These are phyloP conservation scores for Triplophysa dalaica DNA, from an alignment of 2,113 vertebrate species.

Conservation along the genomic window DNA sequence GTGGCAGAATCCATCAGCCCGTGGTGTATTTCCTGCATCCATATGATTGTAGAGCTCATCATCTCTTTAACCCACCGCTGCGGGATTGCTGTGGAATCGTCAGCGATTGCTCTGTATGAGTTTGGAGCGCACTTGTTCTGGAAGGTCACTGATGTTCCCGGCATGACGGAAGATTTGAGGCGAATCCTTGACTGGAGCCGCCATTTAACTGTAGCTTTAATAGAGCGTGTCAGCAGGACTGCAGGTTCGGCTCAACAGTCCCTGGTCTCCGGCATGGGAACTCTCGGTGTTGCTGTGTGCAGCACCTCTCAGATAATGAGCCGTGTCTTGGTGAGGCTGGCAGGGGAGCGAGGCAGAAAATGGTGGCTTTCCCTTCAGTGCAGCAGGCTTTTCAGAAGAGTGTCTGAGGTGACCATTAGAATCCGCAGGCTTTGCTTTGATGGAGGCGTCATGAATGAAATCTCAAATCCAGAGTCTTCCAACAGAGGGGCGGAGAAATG, in stretches of 20 bases:
- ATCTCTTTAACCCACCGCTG: conserved; percentile 78
- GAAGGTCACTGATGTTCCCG: conserved; percentile 72
- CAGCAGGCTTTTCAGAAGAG: conserved; percentile 70
- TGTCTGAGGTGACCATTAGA: conserved; percentile 56
- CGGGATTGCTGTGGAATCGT: conserved; percentile 77
- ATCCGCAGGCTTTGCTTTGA: conserved; percentile 61
- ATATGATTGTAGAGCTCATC: conserved; percentile 83
- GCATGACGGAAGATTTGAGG: conserved; percentile 68
- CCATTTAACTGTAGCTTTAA: conserved; percentile 58
- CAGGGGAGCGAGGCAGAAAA: conserved; percentile 64
- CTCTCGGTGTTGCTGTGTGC: conserved; percentile 71
- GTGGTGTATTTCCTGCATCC: conserved; percentile 82
- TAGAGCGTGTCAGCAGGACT: conserved; percentile 60
- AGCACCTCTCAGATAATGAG: conserved; percentile 69
- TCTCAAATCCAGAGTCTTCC: conserved; percentile 64
- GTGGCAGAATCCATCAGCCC: conserved; percentile 74
- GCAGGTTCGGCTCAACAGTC: conserved; percentile 60
- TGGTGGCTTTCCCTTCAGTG: conserved; percentile 71
- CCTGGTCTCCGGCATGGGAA: conserved; percentile 71
- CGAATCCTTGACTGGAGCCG: conserved; percentile 66
- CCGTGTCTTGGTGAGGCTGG: conserved; percentile 50
- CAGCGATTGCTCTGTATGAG: conserved; percentile 75
- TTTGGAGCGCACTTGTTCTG: conserved; percentile 71
- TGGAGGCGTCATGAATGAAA: not conserved
- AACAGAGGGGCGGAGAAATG: conserved; percentile 61